Percentiles rank a stretch among this genome's conserved stretches.
These are phyloP conservation scores for Uria lomvia DNA, from an alignment of 2,113 vertebrate genomes.

Conservation along the genomic window DNA sequence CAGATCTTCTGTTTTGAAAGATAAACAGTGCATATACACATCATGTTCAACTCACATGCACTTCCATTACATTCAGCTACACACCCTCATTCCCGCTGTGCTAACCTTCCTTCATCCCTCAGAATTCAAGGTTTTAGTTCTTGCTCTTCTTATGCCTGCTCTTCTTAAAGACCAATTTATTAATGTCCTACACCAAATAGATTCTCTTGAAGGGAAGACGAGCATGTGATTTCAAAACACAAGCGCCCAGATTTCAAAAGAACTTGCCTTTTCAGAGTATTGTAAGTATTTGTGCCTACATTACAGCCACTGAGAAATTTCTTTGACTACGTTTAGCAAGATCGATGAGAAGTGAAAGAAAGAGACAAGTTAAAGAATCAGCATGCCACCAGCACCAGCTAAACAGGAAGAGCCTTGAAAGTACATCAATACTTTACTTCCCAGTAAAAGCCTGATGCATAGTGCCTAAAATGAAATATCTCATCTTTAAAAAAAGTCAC, in stretches of 20 bases:
- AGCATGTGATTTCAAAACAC: background rate
- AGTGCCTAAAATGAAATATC: background rate
- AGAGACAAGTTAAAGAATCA: background rate
- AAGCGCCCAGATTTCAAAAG: background rate
- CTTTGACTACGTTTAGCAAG: background rate
- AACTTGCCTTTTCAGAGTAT: background rate
- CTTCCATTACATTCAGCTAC: background rate
- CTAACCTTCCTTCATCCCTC: background rate
- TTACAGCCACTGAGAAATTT: background rate
- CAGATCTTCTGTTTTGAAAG: background rate
- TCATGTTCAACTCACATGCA: rapidly evolving
- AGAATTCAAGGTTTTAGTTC: background rate
- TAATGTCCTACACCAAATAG: background rate
- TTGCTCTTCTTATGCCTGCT: background rate
- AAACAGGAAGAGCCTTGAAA: background rate
- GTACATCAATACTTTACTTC: background rate
- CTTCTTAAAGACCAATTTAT: background rate
- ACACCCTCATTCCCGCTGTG: background rate
- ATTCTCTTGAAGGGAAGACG: background rate
- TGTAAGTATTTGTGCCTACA: background rate
- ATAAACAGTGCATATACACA: background rate
- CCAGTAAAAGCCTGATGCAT: background rate
- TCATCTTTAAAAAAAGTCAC: background rate
- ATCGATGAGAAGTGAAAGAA: background rate
- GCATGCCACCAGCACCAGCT: background rate